phyloP scores from a whole-genome alignment of 2,113 vertebrate genomes.

The Psephotus haematonotus region DNA sequence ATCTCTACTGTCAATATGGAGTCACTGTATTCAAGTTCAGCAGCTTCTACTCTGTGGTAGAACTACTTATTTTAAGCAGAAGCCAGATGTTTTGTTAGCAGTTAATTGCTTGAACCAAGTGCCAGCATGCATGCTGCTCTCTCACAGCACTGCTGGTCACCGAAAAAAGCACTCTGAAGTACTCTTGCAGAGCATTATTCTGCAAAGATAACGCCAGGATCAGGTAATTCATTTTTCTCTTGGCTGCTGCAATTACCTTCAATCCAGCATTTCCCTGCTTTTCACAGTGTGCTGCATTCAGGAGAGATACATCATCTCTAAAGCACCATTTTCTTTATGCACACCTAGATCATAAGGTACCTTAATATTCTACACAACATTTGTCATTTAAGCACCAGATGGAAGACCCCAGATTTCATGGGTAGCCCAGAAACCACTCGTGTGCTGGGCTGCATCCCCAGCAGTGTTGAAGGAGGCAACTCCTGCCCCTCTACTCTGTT shows the following conservation, averaged over 20 bases:
- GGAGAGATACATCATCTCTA: background rate
- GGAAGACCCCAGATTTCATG: background rate
- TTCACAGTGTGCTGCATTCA: background rate
- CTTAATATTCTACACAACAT: background rate
- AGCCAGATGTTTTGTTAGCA: constrained; percentile 27
- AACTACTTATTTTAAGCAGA: background rate
- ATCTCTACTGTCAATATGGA: background rate
- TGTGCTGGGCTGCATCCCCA: background rate
- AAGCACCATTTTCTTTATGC: background rate
- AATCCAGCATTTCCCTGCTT: background rate
- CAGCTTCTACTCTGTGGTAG: background rate
- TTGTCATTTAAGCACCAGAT: background rate
- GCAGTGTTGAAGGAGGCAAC: background rate
- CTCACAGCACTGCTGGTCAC: background rate
- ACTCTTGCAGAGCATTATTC: background rate
- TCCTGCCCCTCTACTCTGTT: background rate
- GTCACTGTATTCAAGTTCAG: background rate
- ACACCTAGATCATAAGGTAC: background rate
- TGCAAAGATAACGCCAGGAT: background rate
- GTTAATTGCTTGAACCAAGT: constrained; percentile 24
- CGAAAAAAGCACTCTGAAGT: background rate
- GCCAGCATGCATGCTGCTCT: background rate
- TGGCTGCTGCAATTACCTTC: background rate
- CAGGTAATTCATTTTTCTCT: background rate
- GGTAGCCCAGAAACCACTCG: background rate